phyloP scores from a whole-genome alignment of 2,113 vertebrate species.

The Cyanoramphus novaezelandiae region DNA sequence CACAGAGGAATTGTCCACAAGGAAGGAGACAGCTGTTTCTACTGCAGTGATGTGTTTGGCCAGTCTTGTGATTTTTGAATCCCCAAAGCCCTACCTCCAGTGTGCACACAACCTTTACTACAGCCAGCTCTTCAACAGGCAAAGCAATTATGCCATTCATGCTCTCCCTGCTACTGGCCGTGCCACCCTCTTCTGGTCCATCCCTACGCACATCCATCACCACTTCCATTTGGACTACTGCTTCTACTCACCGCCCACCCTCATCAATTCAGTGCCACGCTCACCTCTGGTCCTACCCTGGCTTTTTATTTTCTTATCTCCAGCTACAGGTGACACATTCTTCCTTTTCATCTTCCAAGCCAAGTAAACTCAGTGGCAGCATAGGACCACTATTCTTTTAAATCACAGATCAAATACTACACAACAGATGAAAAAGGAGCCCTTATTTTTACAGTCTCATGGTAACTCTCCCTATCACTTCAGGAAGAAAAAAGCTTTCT shows the following conservation, averaged over 20 bases:
- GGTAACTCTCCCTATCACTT: neutral
- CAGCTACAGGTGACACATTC: neutral
- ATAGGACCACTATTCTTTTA: neutral
- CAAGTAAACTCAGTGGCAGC: neutral
- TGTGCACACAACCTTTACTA: fast-evolving
- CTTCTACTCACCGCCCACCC: neutral
- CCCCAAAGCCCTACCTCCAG: neutral
- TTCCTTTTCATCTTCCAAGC: neutral
- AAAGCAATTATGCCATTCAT: neutral
- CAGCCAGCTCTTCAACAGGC: neutral
- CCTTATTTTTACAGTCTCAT: neutral
- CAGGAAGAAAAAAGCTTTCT: neutral
- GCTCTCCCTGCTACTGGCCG: neutral
- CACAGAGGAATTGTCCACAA: neutral
- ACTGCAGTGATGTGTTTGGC: neutral
- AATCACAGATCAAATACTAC: neutral
- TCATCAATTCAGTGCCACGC: neutral
- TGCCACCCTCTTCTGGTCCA: neutral
- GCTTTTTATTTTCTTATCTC: slow-evolving; percentile 15
- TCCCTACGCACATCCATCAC: neutral
- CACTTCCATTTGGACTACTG: neutral
- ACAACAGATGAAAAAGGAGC: neutral
- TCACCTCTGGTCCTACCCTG: neutral
- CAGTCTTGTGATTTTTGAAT: neutral
- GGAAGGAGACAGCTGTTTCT: neutral